Evolutionary conservation across 2,888 invertebrate genomes (phyloP).

Genomic region (Brenthis daphne): DNA sequence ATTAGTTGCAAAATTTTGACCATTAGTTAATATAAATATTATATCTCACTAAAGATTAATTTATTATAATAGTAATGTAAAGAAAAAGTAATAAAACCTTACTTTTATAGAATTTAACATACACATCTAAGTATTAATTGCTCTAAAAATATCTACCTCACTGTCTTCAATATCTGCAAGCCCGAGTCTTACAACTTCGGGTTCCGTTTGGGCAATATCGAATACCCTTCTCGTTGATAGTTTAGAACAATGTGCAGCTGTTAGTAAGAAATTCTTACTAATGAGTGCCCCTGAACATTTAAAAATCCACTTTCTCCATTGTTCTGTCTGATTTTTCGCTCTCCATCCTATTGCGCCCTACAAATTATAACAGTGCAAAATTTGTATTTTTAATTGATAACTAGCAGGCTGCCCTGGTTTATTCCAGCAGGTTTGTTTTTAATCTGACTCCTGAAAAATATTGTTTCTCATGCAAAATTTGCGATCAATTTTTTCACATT

Average conservation of each 20-base stretch:
- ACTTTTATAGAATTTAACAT: too few species aligned
- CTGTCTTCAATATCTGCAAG: conserved; percentile 44
- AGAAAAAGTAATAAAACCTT: too few species aligned
- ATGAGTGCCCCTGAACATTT: conserved; percentile 85
- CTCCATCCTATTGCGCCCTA: conserved; percentile 56
- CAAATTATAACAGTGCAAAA: conserved; percentile 1
- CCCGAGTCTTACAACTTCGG: conserved; percentile 53
- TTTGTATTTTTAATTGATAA: neutral
- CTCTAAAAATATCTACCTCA: conserved; percentile 3
- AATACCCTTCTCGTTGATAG: conserved; percentile 26
- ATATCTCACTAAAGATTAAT: too few species aligned
- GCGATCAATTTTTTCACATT: too few species aligned
- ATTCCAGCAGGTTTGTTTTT: too few species aligned
- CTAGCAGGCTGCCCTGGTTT: too few species aligned
- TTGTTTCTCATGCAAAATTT: neutral
- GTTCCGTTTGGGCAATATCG: conserved; percentile 41
- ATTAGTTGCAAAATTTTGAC: neutral
- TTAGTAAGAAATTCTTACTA: conserved; percentile 82
- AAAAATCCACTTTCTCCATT: conserved; percentile 46
- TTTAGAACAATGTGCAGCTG: conserved; percentile 84
- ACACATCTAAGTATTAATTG: neutral
- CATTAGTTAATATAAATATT: neutral
- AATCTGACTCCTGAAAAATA: neutral
- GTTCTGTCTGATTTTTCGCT: conserved; percentile 35
- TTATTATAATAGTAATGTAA: too few species aligned